phyloP scores from a whole-genome alignment of 1,140 invertebrate genomes.

The Aphis craccivora region DNA sequence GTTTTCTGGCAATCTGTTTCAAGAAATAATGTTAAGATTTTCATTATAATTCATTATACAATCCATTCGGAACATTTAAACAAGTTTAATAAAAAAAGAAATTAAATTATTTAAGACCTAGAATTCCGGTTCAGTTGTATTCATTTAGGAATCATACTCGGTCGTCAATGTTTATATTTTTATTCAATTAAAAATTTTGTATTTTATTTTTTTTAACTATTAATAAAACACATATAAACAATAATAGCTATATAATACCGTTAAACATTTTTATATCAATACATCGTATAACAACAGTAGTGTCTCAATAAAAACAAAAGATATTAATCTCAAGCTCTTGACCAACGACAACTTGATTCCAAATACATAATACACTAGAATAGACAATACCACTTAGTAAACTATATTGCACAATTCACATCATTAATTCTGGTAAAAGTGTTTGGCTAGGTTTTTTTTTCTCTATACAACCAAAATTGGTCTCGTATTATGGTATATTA shows the following conservation, averaged over 20 bases:
- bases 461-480: neutral
- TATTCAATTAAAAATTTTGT: neutral
- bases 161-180: neutral
- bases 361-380: neutral
- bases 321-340: neutral
- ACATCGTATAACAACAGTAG: neutral
- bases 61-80: neutral
- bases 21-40: neutral
- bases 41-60: constrained; percentile 29
- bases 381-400: neutral
- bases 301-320: neutral
- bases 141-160: neutral
- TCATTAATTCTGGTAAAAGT: neutral
- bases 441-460: neutral
- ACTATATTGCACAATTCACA: neutral
- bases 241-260: neutral
- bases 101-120: neutral
- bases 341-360: neutral
- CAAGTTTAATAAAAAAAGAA: constrained; percentile 31
- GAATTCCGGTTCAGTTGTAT: neutral
- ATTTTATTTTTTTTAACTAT: neutral
- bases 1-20: constrained; percentile 20
- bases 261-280: constrained; percentile 2
- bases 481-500: neutral
- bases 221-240: neutral